These are phyloP conservation scores for Phrynosoma platyrhinos DNA, from an alignment of 2,113 vertebrate species.

Conservation along the genomic window DNA sequence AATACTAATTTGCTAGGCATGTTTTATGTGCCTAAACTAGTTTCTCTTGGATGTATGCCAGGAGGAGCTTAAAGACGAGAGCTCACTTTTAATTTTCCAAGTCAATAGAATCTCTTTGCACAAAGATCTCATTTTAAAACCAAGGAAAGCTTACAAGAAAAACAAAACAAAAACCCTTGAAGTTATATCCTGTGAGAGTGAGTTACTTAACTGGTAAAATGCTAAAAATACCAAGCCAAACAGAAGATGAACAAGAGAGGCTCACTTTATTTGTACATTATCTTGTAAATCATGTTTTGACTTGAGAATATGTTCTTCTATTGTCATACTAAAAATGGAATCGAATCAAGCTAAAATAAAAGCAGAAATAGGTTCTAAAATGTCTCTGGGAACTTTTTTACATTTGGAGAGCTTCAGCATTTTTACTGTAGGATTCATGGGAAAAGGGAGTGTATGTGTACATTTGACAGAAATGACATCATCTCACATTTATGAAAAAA, in stretches of 20 bases:
- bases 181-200: conserved; percentile 18
- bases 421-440: conserved; percentile 43
- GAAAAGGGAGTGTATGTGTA: conserved; percentile 67
- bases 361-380: not conserved
- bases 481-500: conserved; percentile 43
- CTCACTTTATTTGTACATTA: conserved; percentile 37
- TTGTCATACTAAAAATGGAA: not conserved
- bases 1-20: conserved; percentile 21
- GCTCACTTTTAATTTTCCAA: conserved; percentile 55
- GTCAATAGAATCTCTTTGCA: conserved; percentile 29
- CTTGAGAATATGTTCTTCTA: not conserved
- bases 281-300: conserved; percentile 34
- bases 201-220: conserved; percentile 34
- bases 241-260: conserved; percentile 30
- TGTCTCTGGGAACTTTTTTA: conserved; percentile 31
- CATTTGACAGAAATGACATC: conserved; percentile 59
- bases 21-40: conserved; percentile 24
- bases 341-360: conserved; percentile 22
- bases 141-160: conserved; percentile 42
- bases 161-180: conserved; percentile 47
- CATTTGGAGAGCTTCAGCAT: conserved; percentile 52
- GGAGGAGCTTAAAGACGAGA: conserved; percentile 36
- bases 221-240: conserved; percentile 31
- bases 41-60: conserved; percentile 20
- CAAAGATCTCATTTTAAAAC: conserved; percentile 54